These are phyloP conservation scores for Acholoe squamosa DNA, from an alignment of 2,888 invertebrate species.

Conservation along the genomic window DNA sequence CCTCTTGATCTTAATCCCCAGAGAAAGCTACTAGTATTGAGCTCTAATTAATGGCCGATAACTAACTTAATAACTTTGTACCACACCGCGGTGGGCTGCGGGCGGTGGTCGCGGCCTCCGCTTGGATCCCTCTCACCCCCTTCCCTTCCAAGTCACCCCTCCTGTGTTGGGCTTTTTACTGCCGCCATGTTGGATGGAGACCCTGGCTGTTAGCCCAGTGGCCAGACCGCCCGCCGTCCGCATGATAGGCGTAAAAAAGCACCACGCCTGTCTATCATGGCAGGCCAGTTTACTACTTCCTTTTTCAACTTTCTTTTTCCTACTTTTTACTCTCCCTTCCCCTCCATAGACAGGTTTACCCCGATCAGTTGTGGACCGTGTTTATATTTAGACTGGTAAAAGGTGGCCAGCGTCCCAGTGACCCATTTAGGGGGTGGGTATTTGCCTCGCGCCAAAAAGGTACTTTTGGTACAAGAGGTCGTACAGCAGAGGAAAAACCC, in stretches of 20 bases:
- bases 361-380: slow-evolving; percentile 29
- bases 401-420: slow-evolving; percentile 5
- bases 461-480: slow-evolving; percentile 44
- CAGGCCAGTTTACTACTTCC: background rate
- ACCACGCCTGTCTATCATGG: slow-evolving; percentile 13
- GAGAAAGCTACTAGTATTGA: no score
- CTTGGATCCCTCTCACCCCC: background rate
- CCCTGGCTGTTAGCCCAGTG: background rate
- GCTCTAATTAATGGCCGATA: no score
- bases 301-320: background rate
- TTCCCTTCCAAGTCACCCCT: background rate
- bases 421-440: slow-evolving; percentile 26
- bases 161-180: background rate
- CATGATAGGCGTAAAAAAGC: background rate
- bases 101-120: background rate
- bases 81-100: background rate
- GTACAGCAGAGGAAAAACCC: background rate
- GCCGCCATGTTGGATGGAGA: slow-evolving; percentile 13
- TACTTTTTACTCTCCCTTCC: background rate
- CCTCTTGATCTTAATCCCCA: no score
- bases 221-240: slow-evolving; percentile 23
- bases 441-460: slow-evolving; percentile 53
- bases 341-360: slow-evolving; percentile 17
- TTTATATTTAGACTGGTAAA: slow-evolving; percentile 51
- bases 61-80: background rate